Percentiles rank a stretch among this genome's conserved stretches.
Evolutionary conservation across 2,797 vertebrate genomes (phyloP).

Genomic region (Acanthurus tractus): DNA sequence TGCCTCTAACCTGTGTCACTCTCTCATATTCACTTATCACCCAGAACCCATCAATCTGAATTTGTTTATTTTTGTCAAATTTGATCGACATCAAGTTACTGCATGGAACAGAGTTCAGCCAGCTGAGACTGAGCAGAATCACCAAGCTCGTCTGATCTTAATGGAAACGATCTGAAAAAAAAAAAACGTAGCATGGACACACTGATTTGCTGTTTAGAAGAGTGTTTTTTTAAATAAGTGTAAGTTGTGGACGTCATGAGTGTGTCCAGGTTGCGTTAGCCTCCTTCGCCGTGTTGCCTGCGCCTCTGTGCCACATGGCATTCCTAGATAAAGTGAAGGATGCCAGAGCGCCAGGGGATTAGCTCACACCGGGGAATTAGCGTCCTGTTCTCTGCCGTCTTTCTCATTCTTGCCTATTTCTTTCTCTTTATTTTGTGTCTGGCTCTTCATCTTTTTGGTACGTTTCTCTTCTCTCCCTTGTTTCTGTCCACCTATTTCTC

Average conservation of each 20-base stretch:
- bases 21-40: too few relatives aligned
- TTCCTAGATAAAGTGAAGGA: conserved; percentile 71
- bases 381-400: conserved; percentile 54
- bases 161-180: not conserved
- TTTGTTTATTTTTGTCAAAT: too few relatives aligned
- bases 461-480: not conserved
- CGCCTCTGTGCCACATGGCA: conserved; percentile 49
- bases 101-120: not conserved
- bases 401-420: conserved; percentile 30
- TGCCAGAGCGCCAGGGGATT: conserved; percentile 70
- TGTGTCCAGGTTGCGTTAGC: not conserved
- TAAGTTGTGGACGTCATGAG: not conserved
- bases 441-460: not conserved
- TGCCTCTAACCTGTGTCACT: too few relatives aligned
- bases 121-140: not conserved
- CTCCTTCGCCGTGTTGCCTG: conserved; percentile 8
- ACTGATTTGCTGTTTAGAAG: not conserved
- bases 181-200: rapidly evolving
- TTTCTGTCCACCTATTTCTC: not conserved
- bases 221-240: not conserved
- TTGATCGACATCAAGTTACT: not conserved
- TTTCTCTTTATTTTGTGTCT: conserved; percentile 33
- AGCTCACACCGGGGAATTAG: conserved; percentile 73
- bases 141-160: too few relatives aligned
- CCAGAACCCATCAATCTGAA: too few relatives aligned